A percentile compares a stretch with the other conserved stretches of the same genome.
phyloP scores from a whole-genome alignment of 2,888 invertebrate genomes.

The Chymomyza fuscimana region DNA sequence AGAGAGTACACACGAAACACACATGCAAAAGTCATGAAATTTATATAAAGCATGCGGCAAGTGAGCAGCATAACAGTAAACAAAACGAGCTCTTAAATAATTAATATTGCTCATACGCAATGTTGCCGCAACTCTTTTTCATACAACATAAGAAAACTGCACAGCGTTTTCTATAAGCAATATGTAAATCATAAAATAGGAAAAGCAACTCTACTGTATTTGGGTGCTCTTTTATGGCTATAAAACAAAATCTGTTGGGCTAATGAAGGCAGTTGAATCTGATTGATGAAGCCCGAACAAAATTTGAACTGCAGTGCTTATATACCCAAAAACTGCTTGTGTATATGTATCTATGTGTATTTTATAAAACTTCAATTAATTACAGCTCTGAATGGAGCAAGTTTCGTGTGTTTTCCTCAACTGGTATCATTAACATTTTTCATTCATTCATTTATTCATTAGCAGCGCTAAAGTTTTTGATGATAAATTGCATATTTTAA shows the following conservation, averaged over 20 bases:
- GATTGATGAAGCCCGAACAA: slow-evolving; percentile 59
- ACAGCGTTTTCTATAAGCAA: not conserved
- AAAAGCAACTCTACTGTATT: not conserved
- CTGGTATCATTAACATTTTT: slow-evolving; percentile 50
- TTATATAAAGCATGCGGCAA: slow-evolving; percentile 30
- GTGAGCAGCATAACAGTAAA: slow-evolving; percentile 46
- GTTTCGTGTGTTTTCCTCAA: slow-evolving; percentile 30
- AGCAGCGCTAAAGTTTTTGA: slow-evolving; percentile 52
- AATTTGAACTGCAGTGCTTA: not conserved
- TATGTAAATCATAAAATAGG: slow-evolving; percentile 9
- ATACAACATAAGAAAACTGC: not conserved
- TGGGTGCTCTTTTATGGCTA: slow-evolving; percentile 18
- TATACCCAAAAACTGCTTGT: not conserved
- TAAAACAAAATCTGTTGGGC: slow-evolving; percentile 53
- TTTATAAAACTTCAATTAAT: slow-evolving; percentile 59
- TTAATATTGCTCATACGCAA: slow-evolving; percentile 75
- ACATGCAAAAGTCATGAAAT: slow-evolving; percentile 24
- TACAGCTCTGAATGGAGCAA: slow-evolving; percentile 49
- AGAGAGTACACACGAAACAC: slow-evolving; percentile 13
- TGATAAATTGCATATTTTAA: slow-evolving; percentile 66
- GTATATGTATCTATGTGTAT: slow-evolving; percentile 22
- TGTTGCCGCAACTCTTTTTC: slow-evolving; percentile 25
- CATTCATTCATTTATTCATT: slow-evolving; percentile 64
- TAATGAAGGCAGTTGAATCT: slow-evolving; percentile 58
- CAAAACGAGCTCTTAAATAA: slow-evolving; percentile 71